A percentile compares a stretch with the other conserved stretches of the same genome.
phyloP scores from a whole-genome alignment of 2,888 invertebrate species.

The Nycteola revayana region DNA sequence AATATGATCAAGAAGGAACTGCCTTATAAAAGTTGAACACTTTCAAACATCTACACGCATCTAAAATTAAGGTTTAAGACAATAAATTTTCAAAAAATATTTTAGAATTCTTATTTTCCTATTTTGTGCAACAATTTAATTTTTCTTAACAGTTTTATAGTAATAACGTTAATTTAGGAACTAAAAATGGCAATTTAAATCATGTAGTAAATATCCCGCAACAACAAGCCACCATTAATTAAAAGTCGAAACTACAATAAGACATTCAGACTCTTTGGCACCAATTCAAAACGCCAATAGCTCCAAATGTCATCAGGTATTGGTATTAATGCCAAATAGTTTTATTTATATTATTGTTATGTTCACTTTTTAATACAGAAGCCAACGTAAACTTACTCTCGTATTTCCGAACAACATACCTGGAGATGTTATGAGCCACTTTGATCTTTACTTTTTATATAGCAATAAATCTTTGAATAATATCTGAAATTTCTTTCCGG shows the following conservation, averaged over 20 bases:
- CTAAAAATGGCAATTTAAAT: too few species aligned
- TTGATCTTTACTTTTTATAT: too few species aligned
- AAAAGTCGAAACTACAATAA: conserved; percentile 9
- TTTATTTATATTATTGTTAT: conserved; percentile 31
- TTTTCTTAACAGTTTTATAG: too few species aligned
- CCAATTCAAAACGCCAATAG: conserved; percentile 41
- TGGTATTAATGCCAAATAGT: conserved; percentile 29
- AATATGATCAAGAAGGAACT: conserved; percentile 43
- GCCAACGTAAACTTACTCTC: too few species aligned
- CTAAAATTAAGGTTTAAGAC: conserved; percentile 3
- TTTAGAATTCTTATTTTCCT: conserved; percentile 14
- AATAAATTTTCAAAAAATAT: background rate
- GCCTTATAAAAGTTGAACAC: conserved; percentile 32
- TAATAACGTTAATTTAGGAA: too few species aligned
- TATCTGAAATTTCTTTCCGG: too few species aligned
- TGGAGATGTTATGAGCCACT: too few species aligned
- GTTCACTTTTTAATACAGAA: too few species aligned
- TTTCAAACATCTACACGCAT: conserved; percentile 41
- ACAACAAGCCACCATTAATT: conserved; percentile 23
- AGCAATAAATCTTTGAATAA: too few species aligned
- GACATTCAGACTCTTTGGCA: conserved; percentile 38
- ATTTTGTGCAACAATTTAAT: conserved; percentile 35
- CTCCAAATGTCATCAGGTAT: conserved; percentile 38
- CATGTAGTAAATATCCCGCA: too few species aligned
- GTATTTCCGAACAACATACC: too few species aligned